Conservation (phyloP, 2,797 vertebrate genomes). For the Hippocampus kuda region DNA sequence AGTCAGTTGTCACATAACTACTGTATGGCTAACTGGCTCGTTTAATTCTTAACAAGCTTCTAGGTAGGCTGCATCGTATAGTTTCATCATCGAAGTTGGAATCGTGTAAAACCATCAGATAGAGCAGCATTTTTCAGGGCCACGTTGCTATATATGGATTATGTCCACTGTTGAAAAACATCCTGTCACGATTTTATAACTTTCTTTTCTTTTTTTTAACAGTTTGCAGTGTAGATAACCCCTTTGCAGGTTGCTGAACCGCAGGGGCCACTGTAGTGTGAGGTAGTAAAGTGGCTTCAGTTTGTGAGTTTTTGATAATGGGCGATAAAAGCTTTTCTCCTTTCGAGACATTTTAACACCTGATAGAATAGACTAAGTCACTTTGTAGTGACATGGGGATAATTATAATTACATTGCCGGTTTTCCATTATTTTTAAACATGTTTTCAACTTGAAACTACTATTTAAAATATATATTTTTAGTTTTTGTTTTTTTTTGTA, state of each 20-base stretch:
- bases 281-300: background rate
- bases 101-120: background rate
- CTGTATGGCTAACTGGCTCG: background rate
- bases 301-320: background rate
- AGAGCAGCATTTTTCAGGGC: background rate
- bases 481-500: too few relatives aligned
- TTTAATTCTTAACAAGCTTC: background rate
- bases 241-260: background rate
- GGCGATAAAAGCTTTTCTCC: background rate
- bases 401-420: background rate
- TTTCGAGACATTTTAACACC: background rate
- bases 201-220: background rate
- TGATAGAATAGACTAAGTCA: background rate
- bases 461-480: too few relatives aligned
- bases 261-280: background rate
- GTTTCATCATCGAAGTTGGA: background rate
- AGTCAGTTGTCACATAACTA: too few relatives aligned
- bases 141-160: background rate
- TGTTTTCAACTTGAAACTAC: too few relatives aligned
- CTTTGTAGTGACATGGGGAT: background rate
- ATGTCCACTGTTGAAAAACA: background rate
- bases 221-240: background rate
- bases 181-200: background rate
- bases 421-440: too few relatives aligned
- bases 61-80: background rate